Evolutionary conservation across 2,113 vertebrate genomes (phyloP).

Genomic region (Charina bottae): DNA sequence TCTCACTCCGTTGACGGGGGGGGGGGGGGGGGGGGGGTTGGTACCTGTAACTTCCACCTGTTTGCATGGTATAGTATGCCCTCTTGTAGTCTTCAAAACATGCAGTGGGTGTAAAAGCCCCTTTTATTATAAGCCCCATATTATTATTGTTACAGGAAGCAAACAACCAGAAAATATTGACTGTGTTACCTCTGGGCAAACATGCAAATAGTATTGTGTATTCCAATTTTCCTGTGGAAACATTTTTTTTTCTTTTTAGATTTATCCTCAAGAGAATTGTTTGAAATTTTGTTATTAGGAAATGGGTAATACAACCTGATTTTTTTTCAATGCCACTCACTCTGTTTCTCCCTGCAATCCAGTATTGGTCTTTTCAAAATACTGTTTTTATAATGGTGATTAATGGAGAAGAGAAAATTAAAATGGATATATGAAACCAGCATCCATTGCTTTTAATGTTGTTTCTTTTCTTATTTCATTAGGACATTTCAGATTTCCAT

Average conservation of each 20-base stretch:
- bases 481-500: background rate
- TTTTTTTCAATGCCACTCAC: background rate
- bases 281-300: background rate
- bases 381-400: background rate
- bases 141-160: background rate
- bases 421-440: background rate
- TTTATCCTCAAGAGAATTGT: background rate
- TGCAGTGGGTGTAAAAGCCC: background rate
- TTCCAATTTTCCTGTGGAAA: background rate
- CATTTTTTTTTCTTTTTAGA: background rate
- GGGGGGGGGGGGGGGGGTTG: no score
- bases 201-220: background rate
- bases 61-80: background rate
- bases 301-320: background rate
- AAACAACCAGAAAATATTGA: background rate
- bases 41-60: background rate
- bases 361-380: background rate
- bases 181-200: background rate
- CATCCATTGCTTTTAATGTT: background rate
- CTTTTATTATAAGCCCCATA: background rate
- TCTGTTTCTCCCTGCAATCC: background rate
- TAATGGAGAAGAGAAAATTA: background rate
- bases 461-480: background rate
- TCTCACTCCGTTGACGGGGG: background rate
- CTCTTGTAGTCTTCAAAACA: background rate